Evolutionary conservation across 2,888 invertebrate species (phyloP), one percentile per base, ranked within the genome.

Genomic region (Branchinecta sandiegonensis): DNA sequence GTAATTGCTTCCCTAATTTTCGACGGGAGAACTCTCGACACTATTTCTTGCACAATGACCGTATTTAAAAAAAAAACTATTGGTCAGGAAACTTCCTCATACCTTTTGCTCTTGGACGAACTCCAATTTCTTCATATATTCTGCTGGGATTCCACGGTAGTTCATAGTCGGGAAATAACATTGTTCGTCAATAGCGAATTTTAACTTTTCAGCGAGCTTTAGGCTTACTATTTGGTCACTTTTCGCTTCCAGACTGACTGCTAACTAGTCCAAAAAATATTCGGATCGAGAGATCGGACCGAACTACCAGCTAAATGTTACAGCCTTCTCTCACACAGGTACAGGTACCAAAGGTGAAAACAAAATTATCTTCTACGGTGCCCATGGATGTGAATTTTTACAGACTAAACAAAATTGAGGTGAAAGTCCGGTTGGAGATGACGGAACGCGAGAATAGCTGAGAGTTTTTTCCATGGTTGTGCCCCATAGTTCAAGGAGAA

Each of bases 101-200:
- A 69, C 69, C 69, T 69, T 69, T 69, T 46, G 69, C 65, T 10
- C 69, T 56, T 46, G 69, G 69, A 13, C 69, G 56, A 63, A 69
- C 69, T 46, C 69, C 69, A 47, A 69, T 69, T 67, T 69, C 69
- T 65, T 69, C 69, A 64, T 69, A 69, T 46, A 69, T 69, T 47
- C 69, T 37, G 48, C 69, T 69, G n/a, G 69, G 69, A 67, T 69
- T 69, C 69, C 69, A 69, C 47, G 69, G 69, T 37, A 69, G 48
- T 65, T 69, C 69, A 46, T 69, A 69, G 48, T 69, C 69, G 48
- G 69, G 67, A 47, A 69, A 66, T 47, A 69, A 47, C 69, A 69
- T 69, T 23, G 13, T 65, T 37, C 37, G 37, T 37, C 37, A 37
- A 37, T 37, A 37, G 37, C 37, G 5, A 37, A 37, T 37, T 37